phyloP scores from a whole-genome alignment of 2,113 vertebrate genomes.

The Tetraodon nigroviridis region DNA sequence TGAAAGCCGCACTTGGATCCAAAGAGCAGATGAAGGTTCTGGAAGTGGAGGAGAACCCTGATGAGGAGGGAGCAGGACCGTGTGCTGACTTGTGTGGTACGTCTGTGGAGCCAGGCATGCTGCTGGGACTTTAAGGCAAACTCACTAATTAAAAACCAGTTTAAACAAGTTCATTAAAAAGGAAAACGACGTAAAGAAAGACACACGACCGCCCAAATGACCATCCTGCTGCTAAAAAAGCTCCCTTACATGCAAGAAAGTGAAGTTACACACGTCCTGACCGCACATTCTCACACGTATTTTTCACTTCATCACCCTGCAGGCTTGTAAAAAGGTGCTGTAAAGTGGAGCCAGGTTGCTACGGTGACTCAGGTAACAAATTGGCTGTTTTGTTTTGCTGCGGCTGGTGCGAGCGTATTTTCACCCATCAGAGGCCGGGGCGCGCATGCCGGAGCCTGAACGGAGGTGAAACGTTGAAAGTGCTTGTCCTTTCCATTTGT shows the following conservation, averaged over 20 bases:
- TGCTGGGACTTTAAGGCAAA: no score
- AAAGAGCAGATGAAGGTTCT: no score
- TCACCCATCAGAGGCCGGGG: conserved; percentile 29
- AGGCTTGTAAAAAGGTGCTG: conserved; percentile 57
- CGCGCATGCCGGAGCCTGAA: conserved; percentile 38
- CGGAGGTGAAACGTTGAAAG: conserved; percentile 39
- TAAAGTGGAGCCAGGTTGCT: conserved; percentile 42
- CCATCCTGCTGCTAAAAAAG: no score
- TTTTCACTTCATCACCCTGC: conserved; percentile 61
- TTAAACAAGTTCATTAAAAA: no score
- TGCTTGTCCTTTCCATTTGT: not conserved
- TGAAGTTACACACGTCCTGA: conserved; percentile 1
- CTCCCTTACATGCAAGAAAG: conserved; percentile 1
- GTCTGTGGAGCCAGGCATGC: no score
- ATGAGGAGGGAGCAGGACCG: no score
- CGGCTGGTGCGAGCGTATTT: conserved; percentile 51
- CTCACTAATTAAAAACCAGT: no score
- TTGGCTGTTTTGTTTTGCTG: conserved; percentile 46
- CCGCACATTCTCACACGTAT: conserved; percentile 27
- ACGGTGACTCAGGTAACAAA: conserved; percentile 58
- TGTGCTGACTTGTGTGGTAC: no score
- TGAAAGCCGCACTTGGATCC: no score
- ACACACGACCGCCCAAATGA: no score
- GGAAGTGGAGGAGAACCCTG: no score
- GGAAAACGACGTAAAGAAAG: no score